Conservation (phyloP, 35 echinoderm and acorn worm genomes). For the Hemicentrotus pulcherrimus region DNA sequence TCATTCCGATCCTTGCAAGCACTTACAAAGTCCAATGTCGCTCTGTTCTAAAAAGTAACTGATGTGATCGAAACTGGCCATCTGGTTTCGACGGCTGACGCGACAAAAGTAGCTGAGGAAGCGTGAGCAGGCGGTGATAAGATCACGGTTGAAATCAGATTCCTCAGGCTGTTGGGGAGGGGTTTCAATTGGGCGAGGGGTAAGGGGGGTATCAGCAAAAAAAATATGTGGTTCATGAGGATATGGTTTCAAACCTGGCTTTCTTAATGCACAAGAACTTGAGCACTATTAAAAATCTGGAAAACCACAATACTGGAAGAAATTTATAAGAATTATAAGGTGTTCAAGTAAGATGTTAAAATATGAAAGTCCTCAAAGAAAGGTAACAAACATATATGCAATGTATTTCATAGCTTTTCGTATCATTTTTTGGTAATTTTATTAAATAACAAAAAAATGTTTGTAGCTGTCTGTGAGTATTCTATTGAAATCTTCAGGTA, state of each 20-base stretch:
- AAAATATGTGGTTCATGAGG: not conserved
- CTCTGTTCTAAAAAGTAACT: slow-evolving; percentile 90
- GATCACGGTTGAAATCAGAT: slow-evolving; percentile 87
- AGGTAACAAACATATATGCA: no score
- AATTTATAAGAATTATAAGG: no score
- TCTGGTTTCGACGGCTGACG: slow-evolving; percentile 76
- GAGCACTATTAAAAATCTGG: not conserved
- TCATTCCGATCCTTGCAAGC: not conserved
- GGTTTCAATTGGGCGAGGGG: not conserved
- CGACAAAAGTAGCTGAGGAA: slow-evolving; percentile 98
- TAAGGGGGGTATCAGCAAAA: not conserved
- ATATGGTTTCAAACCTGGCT: not conserved
- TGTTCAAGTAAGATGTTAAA: no score
- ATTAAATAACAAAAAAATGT: no score
- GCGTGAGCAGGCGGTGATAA: slow-evolving; percentile 90
- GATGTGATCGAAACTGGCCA: slow-evolving; percentile 76
- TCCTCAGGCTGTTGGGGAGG: not conserved
- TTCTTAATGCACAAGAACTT: not conserved
- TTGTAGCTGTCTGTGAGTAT: no score
- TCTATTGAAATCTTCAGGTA: no score
- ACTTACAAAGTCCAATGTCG: slow-evolving; percentile 98
- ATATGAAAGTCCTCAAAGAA: no score
- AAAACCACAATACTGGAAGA: no score
- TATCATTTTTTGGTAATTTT: no score
- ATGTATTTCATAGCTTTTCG: no score